phyloP scores from a whole-genome alignment of 1,140 invertebrate genomes.

The Trypoxylus dichotomus region DNA sequence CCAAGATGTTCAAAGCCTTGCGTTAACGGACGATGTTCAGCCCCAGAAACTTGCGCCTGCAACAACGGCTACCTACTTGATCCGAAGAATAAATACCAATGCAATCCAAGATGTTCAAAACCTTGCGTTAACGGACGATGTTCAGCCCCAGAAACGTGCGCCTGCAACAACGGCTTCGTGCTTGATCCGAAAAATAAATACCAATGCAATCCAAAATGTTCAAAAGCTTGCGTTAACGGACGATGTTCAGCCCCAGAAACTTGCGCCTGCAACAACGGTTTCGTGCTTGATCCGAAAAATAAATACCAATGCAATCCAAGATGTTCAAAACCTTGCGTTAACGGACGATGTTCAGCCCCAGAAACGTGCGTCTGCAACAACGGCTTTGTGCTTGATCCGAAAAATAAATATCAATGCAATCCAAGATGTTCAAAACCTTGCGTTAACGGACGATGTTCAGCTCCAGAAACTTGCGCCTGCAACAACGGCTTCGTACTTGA shows the following conservation, averaged over 20 bases:
- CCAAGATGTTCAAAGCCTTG: slow-evolving; percentile 40
- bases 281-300: slow-evolving; percentile 6
- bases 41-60: slow-evolving; percentile 59
- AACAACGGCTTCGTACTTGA: too few relatives aligned
- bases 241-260: slow-evolving; percentile 54
- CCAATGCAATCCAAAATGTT: slow-evolving; percentile 50
- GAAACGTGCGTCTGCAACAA: too few relatives aligned
- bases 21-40: slow-evolving; percentile 56
- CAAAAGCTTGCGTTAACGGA: slow-evolving; percentile 43
- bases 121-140: slow-evolving; percentile 44
- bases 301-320: too few relatives aligned
- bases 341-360: too few relatives aligned
- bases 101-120: slow-evolving; percentile 51
- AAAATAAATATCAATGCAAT: too few relatives aligned
- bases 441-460: too few relatives aligned
- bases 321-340: too few relatives aligned
- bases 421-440: too few relatives aligned
- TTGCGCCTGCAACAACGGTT: slow-evolving; percentile 49
- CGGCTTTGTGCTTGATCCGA: too few relatives aligned
- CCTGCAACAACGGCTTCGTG: too few relatives aligned
- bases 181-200: slow-evolving; percentile 19
- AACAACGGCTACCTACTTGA: slow-evolving; percentile 39
- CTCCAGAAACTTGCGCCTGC: too few relatives aligned
- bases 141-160: slow-evolving; percentile 35
- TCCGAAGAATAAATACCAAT: slow-evolving; percentile 47